These are phyloP conservation scores for Lamprologus ornatipinnis DNA, from an alignment of 2,113 vertebrate species.

Conservation along the genomic window DNA sequence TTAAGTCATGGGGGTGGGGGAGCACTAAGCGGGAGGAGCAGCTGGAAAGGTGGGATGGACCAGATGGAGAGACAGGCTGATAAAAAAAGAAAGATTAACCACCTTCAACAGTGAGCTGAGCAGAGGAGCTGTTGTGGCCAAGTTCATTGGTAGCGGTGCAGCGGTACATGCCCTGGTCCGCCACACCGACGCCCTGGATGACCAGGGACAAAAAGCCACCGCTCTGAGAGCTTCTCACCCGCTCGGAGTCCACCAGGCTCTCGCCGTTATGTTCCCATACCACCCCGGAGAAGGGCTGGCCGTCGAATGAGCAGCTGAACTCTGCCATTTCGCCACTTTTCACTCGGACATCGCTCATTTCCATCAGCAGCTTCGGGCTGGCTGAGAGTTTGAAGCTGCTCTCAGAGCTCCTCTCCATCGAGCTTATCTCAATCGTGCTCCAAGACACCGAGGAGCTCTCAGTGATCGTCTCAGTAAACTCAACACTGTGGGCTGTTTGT, in stretches of 20 bases:
- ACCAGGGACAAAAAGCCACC: conserved; percentile 73
- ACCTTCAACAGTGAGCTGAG: conserved; percentile 84
- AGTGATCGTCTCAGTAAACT: conserved; percentile 72
- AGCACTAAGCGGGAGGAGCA: conserved; percentile 45
- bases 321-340: conserved; percentile 70
- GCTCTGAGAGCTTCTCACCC: conserved; percentile 68
- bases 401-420: not conserved
- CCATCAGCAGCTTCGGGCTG: conserved; percentile 68
- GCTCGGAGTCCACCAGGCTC: conserved; percentile 65
- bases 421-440: conserved; percentile 26
- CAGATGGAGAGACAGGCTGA: conserved; percentile 66
- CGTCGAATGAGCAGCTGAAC: conserved; percentile 78
- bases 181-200: conserved; percentile 67
- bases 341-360: conserved; percentile 75
- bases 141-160: conserved; percentile 73
- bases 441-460: conserved; percentile 64
- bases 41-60: conserved; percentile 57
- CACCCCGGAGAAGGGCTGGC: conserved; percentile 68
- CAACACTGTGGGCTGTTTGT: conserved; percentile 52
- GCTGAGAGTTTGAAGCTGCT: conserved; percentile 3
- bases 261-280: conserved; percentile 76
- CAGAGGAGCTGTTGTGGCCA: conserved; percentile 76
- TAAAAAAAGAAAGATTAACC: conserved; percentile 72
- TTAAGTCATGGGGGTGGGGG: conserved; percentile 25
- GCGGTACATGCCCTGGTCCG: conserved; percentile 79